These are phyloP conservation scores for Festucalex cinctus DNA, from an alignment of 2,113 vertebrate species.

Conservation along the genomic window DNA sequence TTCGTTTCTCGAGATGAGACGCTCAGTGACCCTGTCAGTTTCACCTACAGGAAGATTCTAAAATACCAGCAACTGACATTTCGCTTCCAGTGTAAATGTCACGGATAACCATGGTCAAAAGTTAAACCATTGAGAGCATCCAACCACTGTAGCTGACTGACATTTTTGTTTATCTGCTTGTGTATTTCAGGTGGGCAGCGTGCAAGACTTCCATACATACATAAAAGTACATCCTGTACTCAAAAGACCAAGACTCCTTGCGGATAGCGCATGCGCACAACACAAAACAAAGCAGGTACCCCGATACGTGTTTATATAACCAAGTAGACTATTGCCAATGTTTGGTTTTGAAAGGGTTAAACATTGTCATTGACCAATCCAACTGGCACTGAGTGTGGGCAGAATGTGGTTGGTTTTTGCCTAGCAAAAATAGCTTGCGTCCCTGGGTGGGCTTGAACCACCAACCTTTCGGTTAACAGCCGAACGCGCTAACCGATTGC, in stretches of 20 bases:
- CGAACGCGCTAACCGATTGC: constrained; percentile 57
- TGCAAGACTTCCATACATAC: no score
- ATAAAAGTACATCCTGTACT: no score
- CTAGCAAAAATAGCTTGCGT: neutral
- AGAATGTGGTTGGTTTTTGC: neutral
- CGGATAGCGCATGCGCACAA: no score
- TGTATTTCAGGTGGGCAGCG: no score
- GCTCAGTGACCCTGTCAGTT: constrained; percentile 16
- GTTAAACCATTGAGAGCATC: neutral
- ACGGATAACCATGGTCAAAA: constrained; percentile 3
- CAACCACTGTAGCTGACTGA: neutral
- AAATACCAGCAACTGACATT: constrained; percentile 42
- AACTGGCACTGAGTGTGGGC: no score
- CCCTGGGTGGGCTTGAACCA: constrained; percentile 41
- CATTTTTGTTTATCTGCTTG: no score
- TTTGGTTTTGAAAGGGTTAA: no score
- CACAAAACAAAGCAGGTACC: no score
- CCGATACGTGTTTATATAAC: no score
- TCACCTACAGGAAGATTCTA: constrained; percentile 17
- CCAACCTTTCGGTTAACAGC: constrained; percentile 31
- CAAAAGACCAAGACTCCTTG: no score
- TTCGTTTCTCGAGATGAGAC: constrained; percentile 4
- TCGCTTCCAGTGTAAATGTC: constrained; percentile 30
- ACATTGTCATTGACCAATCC: no score
- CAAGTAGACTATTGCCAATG: no score